These are phyloP conservation scores for Kryptolebias ocellatus DNA, from an alignment of 2,797 vertebrate species.

Conservation along the genomic window DNA sequence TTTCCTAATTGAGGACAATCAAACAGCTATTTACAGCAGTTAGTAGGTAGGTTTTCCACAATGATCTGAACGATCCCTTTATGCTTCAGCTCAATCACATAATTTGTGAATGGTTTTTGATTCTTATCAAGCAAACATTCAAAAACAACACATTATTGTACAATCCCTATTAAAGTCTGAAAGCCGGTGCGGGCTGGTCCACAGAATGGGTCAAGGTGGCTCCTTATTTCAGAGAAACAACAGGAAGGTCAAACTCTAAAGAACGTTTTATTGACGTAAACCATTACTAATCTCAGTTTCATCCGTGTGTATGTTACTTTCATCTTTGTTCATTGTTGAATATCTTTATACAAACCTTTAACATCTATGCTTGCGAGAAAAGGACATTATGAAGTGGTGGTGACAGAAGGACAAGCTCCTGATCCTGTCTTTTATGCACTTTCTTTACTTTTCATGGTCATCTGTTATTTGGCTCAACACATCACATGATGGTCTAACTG, in stretches of 20 bases:
- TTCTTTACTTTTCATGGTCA: not conserved
- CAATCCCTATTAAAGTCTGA: not conserved
- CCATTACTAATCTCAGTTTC: not conserved
- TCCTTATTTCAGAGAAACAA: not conserved
- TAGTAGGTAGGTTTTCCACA: too few species aligned
- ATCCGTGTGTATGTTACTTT: not conserved
- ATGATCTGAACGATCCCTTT: too few species aligned
- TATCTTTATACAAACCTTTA: not conserved
- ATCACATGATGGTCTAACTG: not conserved
- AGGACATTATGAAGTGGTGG: not conserved
- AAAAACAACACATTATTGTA: not conserved
- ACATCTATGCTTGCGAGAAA: not conserved
- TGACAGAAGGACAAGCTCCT: not conserved
- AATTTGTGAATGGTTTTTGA: too few species aligned
- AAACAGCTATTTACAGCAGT: too few species aligned
- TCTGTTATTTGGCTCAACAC: not conserved
- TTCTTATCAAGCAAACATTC: not conserved
- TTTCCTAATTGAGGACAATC: too few species aligned
- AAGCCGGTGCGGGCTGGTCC: not conserved
- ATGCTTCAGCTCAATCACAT: too few species aligned
- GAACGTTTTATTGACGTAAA: not conserved
- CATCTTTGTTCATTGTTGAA: not conserved
- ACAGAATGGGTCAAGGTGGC: not conserved
- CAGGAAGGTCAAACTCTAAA: not conserved
- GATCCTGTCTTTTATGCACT: not conserved